These are phyloP conservation scores for Lepus oiostolus DNA, from an alignment of 2,797 vertebrate species.

Conservation along the genomic window DNA sequence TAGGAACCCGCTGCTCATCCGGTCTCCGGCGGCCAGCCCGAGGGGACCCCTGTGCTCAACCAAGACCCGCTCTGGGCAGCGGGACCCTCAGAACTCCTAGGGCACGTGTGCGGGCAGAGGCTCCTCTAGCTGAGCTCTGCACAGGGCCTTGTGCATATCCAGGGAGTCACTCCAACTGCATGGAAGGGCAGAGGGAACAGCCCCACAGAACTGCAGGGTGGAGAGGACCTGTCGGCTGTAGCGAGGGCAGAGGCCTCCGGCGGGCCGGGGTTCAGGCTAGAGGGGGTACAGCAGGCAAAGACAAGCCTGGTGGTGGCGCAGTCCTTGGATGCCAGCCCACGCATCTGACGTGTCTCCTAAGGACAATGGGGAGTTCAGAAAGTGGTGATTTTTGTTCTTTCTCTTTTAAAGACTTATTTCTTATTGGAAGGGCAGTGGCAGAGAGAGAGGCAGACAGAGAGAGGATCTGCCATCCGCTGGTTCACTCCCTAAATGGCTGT, in stretches of 20 bases:
- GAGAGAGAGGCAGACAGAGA: too few species aligned
- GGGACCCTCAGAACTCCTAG: neutral
- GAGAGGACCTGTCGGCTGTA: neutral
- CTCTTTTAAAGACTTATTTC: too few species aligned
- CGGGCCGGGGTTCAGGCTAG: too few species aligned
- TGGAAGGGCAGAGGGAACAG: neutral
- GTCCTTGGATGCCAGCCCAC: neutral
- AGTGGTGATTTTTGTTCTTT: neutral
- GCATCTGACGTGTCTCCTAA: neutral
- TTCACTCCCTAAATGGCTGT: too few species aligned
- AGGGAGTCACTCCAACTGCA: neutral
- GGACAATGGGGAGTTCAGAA: neutral
- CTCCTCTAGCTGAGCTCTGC: neutral
- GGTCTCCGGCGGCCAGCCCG: rapidly evolving
- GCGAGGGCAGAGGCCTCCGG: neutral
- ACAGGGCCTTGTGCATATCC: neutral
- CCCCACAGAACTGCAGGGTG: neutral
- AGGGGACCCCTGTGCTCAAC: rapidly evolving
- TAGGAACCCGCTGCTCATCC: rapidly evolving
- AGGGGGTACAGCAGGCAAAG: neutral
- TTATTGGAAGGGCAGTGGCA: too few species aligned
- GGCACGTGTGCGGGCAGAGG: rapidly evolving
- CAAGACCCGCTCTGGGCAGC: neutral
- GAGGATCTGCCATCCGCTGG: too few species aligned
- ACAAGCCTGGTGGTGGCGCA: rapidly evolving